Percentiles rank a stretch among this genome's conserved stretches.
phyloP scores from a whole-genome alignment of 2,797 vertebrate species.

The Bradypus variegatus region DNA sequence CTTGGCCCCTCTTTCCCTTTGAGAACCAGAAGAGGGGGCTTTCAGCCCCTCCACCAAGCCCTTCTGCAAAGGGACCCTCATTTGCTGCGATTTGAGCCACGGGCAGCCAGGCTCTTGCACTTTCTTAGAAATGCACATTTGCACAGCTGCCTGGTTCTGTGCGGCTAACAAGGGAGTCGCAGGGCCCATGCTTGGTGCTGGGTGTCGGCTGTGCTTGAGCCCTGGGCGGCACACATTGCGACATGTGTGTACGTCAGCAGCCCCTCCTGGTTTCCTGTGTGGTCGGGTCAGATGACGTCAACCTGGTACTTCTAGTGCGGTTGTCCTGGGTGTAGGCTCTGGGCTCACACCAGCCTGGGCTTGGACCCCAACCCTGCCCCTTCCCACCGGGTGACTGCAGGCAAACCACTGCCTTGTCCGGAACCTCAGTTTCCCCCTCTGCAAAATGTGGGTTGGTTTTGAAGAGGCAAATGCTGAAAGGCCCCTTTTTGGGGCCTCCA shows the following conservation, averaged over 20 bases:
- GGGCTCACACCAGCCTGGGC: neutral
- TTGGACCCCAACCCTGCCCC: neutral
- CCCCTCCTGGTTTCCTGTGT: fast-evolving
- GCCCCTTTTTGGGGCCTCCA: neutral
- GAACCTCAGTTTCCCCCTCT: neutral
- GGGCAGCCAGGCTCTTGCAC: neutral
- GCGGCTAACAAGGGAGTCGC: neutral
- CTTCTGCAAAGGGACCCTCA: neutral
- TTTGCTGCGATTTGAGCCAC: neutral
- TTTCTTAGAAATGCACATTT: neutral
- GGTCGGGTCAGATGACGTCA: neutral
- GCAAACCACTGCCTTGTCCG: neutral
- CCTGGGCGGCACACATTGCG: too few species aligned
- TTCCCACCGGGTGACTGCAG: neutral
- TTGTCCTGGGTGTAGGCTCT: too few species aligned
- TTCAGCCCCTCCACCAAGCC: neutral
- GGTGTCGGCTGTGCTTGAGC: too few species aligned
- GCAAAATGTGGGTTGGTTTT: neutral
- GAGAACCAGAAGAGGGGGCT: neutral
- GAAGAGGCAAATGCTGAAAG: neutral
- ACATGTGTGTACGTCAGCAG: too few species aligned
- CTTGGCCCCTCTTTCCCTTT: neutral
- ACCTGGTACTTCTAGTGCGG: neutral
- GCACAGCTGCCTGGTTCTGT: neutral
- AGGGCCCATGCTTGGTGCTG: neutral